These are phyloP conservation scores for Eurypyga helias DNA, from an alignment of 2,113 vertebrate species.

Conservation along the genomic window DNA sequence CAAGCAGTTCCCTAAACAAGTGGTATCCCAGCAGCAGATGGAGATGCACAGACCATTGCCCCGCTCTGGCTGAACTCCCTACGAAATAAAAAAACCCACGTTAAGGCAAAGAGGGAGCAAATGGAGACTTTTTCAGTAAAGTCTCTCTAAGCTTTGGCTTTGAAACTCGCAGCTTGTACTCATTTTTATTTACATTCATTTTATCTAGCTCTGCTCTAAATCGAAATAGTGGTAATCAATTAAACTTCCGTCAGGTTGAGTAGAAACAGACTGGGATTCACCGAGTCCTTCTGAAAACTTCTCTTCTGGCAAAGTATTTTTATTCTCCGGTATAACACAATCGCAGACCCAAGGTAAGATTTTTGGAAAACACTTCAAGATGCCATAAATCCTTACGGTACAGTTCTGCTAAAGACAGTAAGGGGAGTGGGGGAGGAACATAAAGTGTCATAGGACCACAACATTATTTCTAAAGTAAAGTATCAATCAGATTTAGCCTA, in stretches of 20 bases:
- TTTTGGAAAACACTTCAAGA: background rate
- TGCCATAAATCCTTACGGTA: background rate
- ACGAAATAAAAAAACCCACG: background rate
- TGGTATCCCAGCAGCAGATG: constrained; percentile 15
- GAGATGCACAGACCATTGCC: constrained; percentile 13
- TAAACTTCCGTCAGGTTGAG: background rate
- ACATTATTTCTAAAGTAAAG: background rate
- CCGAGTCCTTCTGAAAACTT: background rate
- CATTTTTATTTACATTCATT: background rate
- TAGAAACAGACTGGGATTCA: background rate
- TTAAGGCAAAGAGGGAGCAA: background rate
- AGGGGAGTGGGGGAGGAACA: background rate
- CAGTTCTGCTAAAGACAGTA: background rate
- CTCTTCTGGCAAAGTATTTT: background rate
- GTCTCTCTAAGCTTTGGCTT: background rate
- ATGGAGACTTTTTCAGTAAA: background rate
- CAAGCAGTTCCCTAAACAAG: constrained; percentile 40
- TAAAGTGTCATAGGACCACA: background rate
- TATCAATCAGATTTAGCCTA: background rate
- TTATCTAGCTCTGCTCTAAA: background rate
- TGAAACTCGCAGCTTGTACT: background rate
- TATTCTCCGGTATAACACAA: background rate
- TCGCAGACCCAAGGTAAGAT: background rate
- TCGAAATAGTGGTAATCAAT: background rate
- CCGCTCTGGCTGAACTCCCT: background rate